Base-by-base conservation (phyloP, 37 sponge, comb jelly and placozoan genomes). In the Ianthella basta region DNA sequence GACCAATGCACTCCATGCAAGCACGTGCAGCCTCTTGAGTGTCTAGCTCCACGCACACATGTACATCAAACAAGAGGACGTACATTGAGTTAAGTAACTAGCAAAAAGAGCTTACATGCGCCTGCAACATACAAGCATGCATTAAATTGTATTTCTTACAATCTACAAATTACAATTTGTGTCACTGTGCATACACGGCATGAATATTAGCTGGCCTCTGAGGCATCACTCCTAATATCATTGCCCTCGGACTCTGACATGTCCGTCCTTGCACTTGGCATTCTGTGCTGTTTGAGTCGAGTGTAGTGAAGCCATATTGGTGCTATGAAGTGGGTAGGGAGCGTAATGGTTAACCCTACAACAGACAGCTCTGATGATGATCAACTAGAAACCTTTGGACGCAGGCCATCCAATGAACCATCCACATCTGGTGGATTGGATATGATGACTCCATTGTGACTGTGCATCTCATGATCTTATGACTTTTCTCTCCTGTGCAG, bases 301-400 rank as follows among this genome's bases (percentile, higher is more conserved):
- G 70, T 36, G 37, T 24, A 75, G 53, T 32, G 78, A 75, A 40
- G 44, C n/a, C 25, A 44, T 75, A 41, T 50, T 75, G 44, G 25
- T 50, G 54, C 40, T 32, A 24, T n/a, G 44, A 3, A 20, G 16
- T 4, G 78, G 78, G 24, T 19, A 44, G 14, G 18, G 20, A 2
- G 25, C 20, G 20, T 32, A 19, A 75, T 18, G 54, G 54, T 39
- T 39, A 23, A 0, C 44, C n/a, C 33, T 24, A 14, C 53, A 21
- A 36, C 4, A 21, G 78, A 53, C 16, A 75, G 21, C 21, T 75
- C 78, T 10, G 53, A 16, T 2, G 54, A 24, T 0, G 78, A 75
- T 41, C 78, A 24, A 2, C 78, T 50, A 32, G 23, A 13, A 1
- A 75, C 78, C 53, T 53, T n/a, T 19, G 78, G 78, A 0, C 78